Evolutionary conservation across 2,888 invertebrate genomes (phyloP), one percentile per base, ranked within the genome.

Genomic region (Aromia moschata): DNA sequence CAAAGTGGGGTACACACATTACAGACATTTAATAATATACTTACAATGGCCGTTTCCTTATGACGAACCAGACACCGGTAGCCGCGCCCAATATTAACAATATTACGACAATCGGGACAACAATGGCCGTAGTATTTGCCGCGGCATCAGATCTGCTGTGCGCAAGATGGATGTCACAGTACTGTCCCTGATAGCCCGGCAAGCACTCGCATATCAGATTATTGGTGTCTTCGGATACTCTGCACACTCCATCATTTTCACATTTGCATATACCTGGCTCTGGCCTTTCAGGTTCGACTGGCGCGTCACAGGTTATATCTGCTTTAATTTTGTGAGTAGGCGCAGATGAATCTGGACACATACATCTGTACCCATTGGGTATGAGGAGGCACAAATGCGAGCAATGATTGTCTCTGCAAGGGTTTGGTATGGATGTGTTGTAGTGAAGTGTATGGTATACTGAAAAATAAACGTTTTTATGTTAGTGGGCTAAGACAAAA

Each of bases 361-460:
- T 88, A 79, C 98, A 98, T 58, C 91, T 87, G 70, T 90, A 88
- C 0, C 96, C 96, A 38, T 87, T 89, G 0, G 98, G 98, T 62
- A 96, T 91, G 9, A 93, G 83, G 40, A 98, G 86, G 80, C 98
- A 98, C 64, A 98, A 84, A 83, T 98, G 98, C 46, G 95, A 92
- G 82, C 98, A 98, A 14, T 86, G 85, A 47, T 87, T 86, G 58
- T 85, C 85, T 18, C 82, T 81, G 80, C 95, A 94, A 17, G 88
- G 87, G 78, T 90, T 88, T 4, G 80, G 80, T 41, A 87, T 74
- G 0, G 91, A 85, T 47, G 86, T 86, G 81, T 96, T 95, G 84
- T 96, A 96, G 65, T 93, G 88, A 70, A 88, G 83, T 62, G 86
- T 86, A 80, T 96, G 95, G 80, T 92, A 93, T 60, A 95, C 89